Conservation (phyloP, 2,888 invertebrate genomes). For the Calameuta filiformis region DNA sequence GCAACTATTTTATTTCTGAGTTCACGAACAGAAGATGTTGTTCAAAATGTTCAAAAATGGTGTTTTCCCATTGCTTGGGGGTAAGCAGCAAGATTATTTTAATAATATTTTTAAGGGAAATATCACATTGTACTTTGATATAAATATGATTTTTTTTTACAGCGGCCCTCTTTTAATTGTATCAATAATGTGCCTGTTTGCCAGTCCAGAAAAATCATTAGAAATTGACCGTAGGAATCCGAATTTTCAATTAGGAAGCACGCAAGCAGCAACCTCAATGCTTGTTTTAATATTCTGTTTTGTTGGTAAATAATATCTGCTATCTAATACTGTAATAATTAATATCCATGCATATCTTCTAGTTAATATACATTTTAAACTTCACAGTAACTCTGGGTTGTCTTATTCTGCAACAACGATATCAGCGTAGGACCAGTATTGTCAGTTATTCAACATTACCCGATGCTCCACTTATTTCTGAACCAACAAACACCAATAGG, state of each 20-base stretch:
- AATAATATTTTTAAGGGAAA: background rate
- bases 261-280: constrained; percentile 82
- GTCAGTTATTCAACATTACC: constrained; percentile 37
- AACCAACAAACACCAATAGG: constrained; percentile 30
- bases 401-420: constrained; percentile 85
- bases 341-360: constrained; percentile 18
- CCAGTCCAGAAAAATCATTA: constrained; percentile 66
- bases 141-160: constrained; percentile 50
- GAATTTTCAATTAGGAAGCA: constrained; percentile 81
- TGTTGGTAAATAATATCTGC: constrained; percentile 71
- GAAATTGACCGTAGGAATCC: constrained; percentile 75
- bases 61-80: constrained; percentile 73
- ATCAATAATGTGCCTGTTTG: constrained; percentile 71
- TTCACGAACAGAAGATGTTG: constrained; percentile 85
- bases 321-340: constrained; percentile 8
- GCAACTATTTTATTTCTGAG: constrained; percentile 84
- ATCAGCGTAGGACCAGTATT: constrained; percentile 72
- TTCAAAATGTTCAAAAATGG: constrained; percentile 79
- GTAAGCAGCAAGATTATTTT: constrained; percentile 56
- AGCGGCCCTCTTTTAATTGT: constrained; percentile 78
- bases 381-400: constrained; percentile 81
- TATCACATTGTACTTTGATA: background rate
- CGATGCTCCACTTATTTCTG: constrained; percentile 19
- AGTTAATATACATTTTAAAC: constrained; percentile 9
- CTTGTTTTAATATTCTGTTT: constrained; percentile 82